phyloP scores from a whole-genome alignment of 2,113 vertebrate genomes.

The Andinoacara biseriatus region DNA sequence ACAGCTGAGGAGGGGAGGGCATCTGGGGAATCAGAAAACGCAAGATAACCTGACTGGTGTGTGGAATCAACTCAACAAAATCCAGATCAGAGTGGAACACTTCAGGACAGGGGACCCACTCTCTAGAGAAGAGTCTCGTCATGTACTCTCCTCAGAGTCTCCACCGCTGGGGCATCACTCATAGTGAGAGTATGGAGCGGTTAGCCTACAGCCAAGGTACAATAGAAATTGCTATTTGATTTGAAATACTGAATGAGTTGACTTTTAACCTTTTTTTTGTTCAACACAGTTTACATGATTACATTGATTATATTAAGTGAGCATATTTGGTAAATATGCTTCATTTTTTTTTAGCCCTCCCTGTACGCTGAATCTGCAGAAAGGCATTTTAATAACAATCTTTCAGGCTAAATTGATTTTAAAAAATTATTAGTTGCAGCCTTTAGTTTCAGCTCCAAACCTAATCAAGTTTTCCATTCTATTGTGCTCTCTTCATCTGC shows the following conservation, averaged over 20 bases:
- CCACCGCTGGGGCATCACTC: conserved; percentile 83
- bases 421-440: neutral
- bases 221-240: neutral
- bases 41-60: neutral
- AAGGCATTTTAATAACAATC: neutral
- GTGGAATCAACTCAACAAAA: neutral
- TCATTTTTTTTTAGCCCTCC: neutral
- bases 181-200: conserved; percentile 83
- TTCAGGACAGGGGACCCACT: neutral
- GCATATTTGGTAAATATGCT: neutral
- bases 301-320: neutral
- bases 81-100: neutral
- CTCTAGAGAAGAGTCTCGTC: conserved; percentile 11
- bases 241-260: neutral
- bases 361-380: neutral
- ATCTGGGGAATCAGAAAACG: neutral
- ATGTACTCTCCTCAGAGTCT: conserved; percentile 86
- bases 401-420: neutral
- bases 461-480: neutral
- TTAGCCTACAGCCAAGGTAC: conserved; percentile 83
- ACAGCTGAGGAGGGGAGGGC: neutral
- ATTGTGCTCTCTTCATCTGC: neutral
- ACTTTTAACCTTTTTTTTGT: no score
- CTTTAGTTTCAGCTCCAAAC: neutral
- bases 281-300: no score